Conservation (phyloP, 2,888 invertebrate genomes). For the Pseudeuparius sepicola region DNA sequence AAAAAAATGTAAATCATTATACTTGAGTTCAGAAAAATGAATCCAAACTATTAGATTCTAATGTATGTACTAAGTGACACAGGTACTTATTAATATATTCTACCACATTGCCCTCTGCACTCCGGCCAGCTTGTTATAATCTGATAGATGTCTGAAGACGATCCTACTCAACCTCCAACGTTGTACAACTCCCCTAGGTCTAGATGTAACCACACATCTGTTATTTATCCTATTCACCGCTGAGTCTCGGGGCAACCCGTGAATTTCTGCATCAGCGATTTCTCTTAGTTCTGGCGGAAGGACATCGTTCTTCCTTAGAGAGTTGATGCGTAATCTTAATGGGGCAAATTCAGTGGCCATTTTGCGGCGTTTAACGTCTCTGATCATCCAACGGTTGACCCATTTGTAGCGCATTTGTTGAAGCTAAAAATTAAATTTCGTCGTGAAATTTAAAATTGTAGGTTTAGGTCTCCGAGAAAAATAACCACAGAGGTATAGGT, state of each 20-base stretch:
- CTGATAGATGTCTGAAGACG: conserved; percentile 82
- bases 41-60: no score
- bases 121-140: conserved; percentile 87
- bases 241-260: conserved; percentile 66
- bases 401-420: conserved; percentile 69
- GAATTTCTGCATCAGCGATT: conserved; percentile 63
- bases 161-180: conserved; percentile 86
- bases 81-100: no score
- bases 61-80: no score
- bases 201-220: conserved; percentile 84
- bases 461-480: no score
- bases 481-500: no score
- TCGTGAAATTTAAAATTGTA: no score
- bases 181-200: conserved; percentile 67
- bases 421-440: no score
- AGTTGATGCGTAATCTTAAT: conserved; percentile 69
- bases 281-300: conserved; percentile 74
- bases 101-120: conserved; percentile 94
- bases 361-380: conserved; percentile 76
- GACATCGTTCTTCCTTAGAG: conserved; percentile 74
- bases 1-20: no score
- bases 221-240: conserved; percentile 53
- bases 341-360: conserved; percentile 64
- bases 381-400: conserved; percentile 74
- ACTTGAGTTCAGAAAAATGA: no score